Evolutionary conservation across 2,888 invertebrate species (phyloP).

Genomic region (Anaspis maculata): DNA sequence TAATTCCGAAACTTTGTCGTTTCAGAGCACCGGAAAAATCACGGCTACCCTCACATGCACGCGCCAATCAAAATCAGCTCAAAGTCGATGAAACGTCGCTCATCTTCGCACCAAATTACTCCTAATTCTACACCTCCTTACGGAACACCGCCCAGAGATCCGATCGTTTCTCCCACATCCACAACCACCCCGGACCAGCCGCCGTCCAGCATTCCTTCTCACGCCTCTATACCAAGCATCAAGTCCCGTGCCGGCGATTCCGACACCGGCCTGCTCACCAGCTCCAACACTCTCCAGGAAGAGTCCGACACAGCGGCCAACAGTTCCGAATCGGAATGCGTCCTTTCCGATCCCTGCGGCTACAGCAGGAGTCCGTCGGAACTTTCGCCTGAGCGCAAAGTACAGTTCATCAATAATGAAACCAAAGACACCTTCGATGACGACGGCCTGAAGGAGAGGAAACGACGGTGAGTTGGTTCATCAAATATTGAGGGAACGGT

Average conservation of each 20-base stretch:
- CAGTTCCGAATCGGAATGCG: slow-evolving; percentile 38
- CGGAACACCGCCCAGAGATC: slow-evolving; percentile 19
- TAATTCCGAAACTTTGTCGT: no score
- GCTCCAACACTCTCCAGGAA: slow-evolving; percentile 24
- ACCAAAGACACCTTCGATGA: slow-evolving; percentile 33
- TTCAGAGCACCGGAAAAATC: slow-evolving; percentile 54
- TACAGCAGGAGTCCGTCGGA: slow-evolving; percentile 28
- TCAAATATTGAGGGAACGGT: no score
- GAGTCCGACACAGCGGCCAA: slow-evolving; percentile 30
- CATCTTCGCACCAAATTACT: slow-evolving; percentile 24
- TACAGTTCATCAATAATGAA: slow-evolving; percentile 44
- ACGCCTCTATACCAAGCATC: slow-evolving; percentile 18
- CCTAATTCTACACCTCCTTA: slow-evolving; percentile 18
- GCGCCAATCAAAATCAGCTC: slow-evolving; percentile 52
- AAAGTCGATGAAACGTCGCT: slow-evolving; percentile 47
- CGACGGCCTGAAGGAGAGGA: slow-evolving; percentile 35
- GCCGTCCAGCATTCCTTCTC: slow-evolving; percentile 11
- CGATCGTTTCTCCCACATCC: slow-evolving; percentile 15
- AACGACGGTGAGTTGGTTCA: slow-evolving; percentile 40
- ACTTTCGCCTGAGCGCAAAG: slow-evolving; percentile 40
- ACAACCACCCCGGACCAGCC: slow-evolving; percentile 8
- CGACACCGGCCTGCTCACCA: slow-evolving; percentile 15
- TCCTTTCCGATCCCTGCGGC: slow-evolving; percentile 39
- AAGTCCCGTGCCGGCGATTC: slow-evolving; percentile 17
- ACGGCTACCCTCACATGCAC: slow-evolving; percentile 56